A percentile compares a stretch with the other conserved stretches of the same genome.
Conservation (phyloP, 1,140 invertebrate genomes). For the Ylistrum balloti region DNA sequence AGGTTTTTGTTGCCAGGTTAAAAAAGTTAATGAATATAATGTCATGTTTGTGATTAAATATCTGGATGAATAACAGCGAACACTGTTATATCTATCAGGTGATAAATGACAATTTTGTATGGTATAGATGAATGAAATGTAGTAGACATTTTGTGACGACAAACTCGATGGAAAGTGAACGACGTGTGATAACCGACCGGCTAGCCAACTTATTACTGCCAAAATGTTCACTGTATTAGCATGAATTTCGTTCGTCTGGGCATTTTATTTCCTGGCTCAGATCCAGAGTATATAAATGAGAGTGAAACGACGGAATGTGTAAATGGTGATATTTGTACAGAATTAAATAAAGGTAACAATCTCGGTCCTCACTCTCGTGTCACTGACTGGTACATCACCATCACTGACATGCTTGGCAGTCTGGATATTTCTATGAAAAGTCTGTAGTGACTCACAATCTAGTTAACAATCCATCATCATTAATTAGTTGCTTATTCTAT, state of each 20-base stretch:
- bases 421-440: background rate
- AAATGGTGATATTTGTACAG: background rate
- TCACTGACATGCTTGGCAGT: background rate
- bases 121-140: no score
- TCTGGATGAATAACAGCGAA: no score
- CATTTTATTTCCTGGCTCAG: constrained; percentile 16
- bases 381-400: background rate
- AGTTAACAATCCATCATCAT: background rate
- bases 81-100: no score
- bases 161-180: background rate
- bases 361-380: background rate
- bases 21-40: no score
- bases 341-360: constrained; percentile 39
- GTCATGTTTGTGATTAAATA: no score
- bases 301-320: constrained; percentile 14
- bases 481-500: no score
- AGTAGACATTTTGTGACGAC: background rate
- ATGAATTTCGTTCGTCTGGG: constrained; percentile 14
- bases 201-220: constrained; percentile 1
- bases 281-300: background rate
- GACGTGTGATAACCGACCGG: background rate
- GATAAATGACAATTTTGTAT: no score
- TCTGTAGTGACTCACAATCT: background rate
- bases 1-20: no score
- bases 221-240: background rate